Evolutionary conservation across 64 coral and sea anemone genomes (phyloP), one percentile per base, ranked within the genome.

Genomic region (Montipora foliosa): DNA sequence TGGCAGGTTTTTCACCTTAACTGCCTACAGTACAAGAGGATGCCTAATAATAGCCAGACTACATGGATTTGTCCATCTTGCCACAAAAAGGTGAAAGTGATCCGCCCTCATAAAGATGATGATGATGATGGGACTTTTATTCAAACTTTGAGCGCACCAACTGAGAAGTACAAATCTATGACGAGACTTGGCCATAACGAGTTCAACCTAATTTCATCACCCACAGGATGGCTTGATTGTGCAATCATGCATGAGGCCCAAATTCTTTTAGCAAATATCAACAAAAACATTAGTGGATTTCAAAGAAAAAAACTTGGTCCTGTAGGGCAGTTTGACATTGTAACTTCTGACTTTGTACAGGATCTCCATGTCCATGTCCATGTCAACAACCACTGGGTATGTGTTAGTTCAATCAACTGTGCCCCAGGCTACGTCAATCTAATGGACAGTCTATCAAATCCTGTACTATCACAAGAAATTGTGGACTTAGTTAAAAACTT

Each of bases 1-100:
- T 81, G 79, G 79, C 48, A 81, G 19, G 11, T 55, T 81, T 81
- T 81, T 52, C 79, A 81, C 12, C 55, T 81, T 21, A 81, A 46
- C 79, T 57, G 79, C 55, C 79, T 81, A 25, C 20, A 81, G 4
- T 81, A 55, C 48, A 81, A 81, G 55, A 51, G 48, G 49, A 51
- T 81, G 79, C 79, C 79, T 55, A 81, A 81, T 19, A 81, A 81
- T 60, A 57, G 49, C 21, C 48, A 60, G 19, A 55, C 79, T 75
- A 75, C 73, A 44, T 75, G 73, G 73, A 52, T 81, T n/a, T n/a
- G 55, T 60, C 79, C 55, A 81, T 46, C 79, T 55, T 81, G 55
- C 79, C 48, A 0, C 46, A 81, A 24, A 51, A 51, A 81, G 55
- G 79, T 60, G 49, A 51, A 81, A 81, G 17, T 60, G 55, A 81